These are phyloP conservation scores for Galerucella pusilla DNA, from an alignment of 2,888 invertebrate genomes.

Conservation along the genomic window DNA sequence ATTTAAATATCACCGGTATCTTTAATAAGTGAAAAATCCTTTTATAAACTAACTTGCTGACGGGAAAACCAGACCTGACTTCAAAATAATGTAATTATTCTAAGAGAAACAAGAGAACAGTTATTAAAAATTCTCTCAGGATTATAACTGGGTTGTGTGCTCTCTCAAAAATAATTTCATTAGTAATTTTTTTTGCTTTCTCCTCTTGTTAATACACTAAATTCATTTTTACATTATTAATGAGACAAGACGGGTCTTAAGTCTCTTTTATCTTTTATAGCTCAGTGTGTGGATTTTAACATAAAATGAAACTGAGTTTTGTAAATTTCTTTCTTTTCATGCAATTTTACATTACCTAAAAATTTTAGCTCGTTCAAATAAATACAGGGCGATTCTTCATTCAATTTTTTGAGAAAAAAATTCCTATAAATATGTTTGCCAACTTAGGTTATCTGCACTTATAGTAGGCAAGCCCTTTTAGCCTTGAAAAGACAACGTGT, in stretches of 20 bases:
- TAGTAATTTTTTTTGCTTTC: slow-evolving; percentile 12
- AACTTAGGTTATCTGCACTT: too few relatives aligned
- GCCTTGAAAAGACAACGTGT: too few relatives aligned
- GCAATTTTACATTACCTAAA: too few relatives aligned
- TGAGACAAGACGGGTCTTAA: background rate
- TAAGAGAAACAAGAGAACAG: slow-evolving; percentile 18
- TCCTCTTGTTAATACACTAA: background rate
- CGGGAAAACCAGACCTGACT: slow-evolving; percentile 3
- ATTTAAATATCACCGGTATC: background rate
- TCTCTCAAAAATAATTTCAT: slow-evolving; percentile 12
- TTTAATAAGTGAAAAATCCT: background rate
- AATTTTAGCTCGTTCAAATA: too few relatives aligned
- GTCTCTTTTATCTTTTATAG: background rate
- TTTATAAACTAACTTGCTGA: background rate
- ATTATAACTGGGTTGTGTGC: slow-evolving; percentile 18
- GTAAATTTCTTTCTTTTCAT: too few relatives aligned
- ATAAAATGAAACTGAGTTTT: background rate
- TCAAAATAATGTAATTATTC: slow-evolving; percentile 25
- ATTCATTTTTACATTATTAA: background rate
- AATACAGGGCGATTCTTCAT: too few relatives aligned
- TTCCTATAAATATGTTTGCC: too few relatives aligned
- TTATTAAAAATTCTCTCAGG: slow-evolving; percentile 28
- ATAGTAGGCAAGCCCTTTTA: too few relatives aligned
- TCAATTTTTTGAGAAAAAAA: too few relatives aligned
- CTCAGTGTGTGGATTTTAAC: background rate